A percentile compares a stretch with the other conserved stretches of the same genome.
phyloP scores from a whole-genome alignment of 2,113 vertebrate genomes.

The Strigops habroptila region DNA sequence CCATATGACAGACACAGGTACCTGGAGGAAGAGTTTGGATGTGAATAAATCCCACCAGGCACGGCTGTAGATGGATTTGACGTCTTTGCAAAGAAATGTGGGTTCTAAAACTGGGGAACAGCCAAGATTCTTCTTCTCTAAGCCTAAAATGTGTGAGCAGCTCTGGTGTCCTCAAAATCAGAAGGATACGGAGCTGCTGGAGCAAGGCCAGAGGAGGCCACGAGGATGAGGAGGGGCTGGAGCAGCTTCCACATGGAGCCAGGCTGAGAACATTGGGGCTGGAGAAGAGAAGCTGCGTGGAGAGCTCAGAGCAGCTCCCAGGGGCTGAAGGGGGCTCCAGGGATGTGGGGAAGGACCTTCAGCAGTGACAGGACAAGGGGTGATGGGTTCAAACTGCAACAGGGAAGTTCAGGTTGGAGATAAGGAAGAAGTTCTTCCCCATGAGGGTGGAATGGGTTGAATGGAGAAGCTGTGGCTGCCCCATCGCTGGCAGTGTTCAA shows the following conservation, averaged over 20 bases:
- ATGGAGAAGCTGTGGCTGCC: not conserved
- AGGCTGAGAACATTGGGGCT: not conserved
- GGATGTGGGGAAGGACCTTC: too few relatives aligned
- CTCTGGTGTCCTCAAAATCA: not conserved
- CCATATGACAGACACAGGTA: accelerated
- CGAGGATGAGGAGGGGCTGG: not conserved
- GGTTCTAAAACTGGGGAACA: not conserved
- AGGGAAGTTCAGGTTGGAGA: not conserved
- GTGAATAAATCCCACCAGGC: not conserved
- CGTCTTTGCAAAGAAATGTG: not conserved
- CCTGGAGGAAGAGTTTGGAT: not conserved
- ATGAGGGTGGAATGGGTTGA: not conserved
- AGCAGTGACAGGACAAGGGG: too few relatives aligned
- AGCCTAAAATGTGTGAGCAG: too few relatives aligned
- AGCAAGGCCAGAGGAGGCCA: not conserved
- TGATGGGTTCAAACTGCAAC: too few relatives aligned
- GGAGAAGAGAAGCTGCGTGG: not conserved
- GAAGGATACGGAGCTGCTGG: not conserved
- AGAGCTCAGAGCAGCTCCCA: not conserved
- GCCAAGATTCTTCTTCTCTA: not conserved
- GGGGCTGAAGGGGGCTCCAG: too few relatives aligned
- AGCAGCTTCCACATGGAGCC: not conserved
- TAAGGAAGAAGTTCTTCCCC: not conserved
- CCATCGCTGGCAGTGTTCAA: not conserved
- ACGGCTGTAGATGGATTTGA: not conserved